A percentile compares a stretch with the other conserved stretches of the same genome.
Conservation (phyloP, 2,113 vertebrate genomes). For the Chamaea fasciata region DNA sequence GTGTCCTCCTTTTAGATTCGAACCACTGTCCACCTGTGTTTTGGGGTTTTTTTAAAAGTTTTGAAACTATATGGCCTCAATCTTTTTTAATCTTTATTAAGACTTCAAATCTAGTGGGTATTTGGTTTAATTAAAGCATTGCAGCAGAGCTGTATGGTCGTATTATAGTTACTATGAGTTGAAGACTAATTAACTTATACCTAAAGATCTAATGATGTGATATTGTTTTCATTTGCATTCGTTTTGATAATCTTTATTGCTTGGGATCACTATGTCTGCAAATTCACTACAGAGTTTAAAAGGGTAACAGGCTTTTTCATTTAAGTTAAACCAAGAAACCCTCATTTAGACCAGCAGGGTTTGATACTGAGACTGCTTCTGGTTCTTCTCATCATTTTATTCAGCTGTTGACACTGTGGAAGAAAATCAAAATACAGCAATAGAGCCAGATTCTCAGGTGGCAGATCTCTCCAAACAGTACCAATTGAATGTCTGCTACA, state of each 20-base stretch:
- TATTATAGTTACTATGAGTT: neutral
- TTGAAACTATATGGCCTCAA: neutral
- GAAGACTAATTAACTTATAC: constrained; percentile 49
- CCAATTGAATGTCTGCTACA: neutral
- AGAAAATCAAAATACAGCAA: neutral
- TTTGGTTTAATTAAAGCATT: constrained; percentile 42
- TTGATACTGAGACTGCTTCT: neutral
- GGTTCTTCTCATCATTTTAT: neutral
- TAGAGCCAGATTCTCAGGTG: neutral
- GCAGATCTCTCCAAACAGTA: neutral
- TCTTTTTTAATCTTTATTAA: constrained; percentile 11
- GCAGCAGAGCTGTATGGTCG: neutral
- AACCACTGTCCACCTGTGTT: neutral
- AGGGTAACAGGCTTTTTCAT: neutral
- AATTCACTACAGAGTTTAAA: neutral
- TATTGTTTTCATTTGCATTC: constrained; percentile 30
- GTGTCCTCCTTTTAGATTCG: neutral
- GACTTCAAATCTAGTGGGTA: constrained; percentile 6
- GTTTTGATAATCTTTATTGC: constrained; percentile 16
- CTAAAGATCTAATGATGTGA: constrained; percentile 38
- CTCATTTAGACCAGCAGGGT: neutral
- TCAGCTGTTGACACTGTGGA: neutral
- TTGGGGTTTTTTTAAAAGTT: neutral
- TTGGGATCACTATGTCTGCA: neutral
- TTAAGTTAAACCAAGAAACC: neutral